Conservation (phyloP, 1,140 invertebrate genomes). For the Drosophila simulans region DNA sequence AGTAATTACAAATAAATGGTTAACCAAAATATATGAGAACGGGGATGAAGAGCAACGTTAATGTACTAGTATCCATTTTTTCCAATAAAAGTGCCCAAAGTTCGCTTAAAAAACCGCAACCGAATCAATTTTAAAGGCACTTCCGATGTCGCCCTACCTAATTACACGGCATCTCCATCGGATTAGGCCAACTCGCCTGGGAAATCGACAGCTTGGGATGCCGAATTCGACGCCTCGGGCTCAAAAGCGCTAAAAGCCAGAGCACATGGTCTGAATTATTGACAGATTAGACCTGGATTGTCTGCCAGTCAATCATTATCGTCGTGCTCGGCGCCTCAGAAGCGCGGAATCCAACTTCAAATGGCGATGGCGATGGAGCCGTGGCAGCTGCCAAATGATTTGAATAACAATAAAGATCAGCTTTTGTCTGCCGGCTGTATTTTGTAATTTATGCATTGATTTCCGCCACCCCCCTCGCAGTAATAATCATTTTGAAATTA, state of each 20-base stretch:
- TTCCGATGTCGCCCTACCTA: constrained; percentile 44
- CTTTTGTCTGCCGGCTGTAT: constrained; percentile 54
- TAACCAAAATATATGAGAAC: too few species aligned
- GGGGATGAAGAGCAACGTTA: too few species aligned
- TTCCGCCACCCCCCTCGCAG: constrained; percentile 29
- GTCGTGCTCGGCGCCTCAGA: constrained; percentile 26
- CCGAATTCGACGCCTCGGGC: constrained; percentile 34
- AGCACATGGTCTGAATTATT: constrained; percentile 77
- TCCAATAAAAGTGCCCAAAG: background rate
- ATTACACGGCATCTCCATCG: constrained; percentile 67
- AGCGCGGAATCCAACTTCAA: constrained; percentile 36
- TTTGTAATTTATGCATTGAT: constrained; percentile 81
- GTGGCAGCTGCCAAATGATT: constrained; percentile 63
- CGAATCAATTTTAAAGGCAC: constrained; percentile 34
- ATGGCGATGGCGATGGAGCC: constrained; percentile 15
- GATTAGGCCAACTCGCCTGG: constrained; percentile 75
- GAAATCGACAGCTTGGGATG: constrained; percentile 71
- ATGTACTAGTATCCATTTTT: background rate
- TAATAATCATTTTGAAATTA: constrained; percentile 81
- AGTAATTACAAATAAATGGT: constrained; percentile 23
- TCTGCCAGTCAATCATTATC: constrained; percentile 76
- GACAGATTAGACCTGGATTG: constrained; percentile 59
- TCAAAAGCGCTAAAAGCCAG: constrained; percentile 53
- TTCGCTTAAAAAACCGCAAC: constrained; percentile 8
- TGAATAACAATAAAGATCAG: constrained; percentile 83